Percentiles rank a stretch among this genome's conserved stretches.
Evolutionary conservation across 2,113 vertebrate genomes (phyloP).

Genomic region (Apteryx mantelli): DNA sequence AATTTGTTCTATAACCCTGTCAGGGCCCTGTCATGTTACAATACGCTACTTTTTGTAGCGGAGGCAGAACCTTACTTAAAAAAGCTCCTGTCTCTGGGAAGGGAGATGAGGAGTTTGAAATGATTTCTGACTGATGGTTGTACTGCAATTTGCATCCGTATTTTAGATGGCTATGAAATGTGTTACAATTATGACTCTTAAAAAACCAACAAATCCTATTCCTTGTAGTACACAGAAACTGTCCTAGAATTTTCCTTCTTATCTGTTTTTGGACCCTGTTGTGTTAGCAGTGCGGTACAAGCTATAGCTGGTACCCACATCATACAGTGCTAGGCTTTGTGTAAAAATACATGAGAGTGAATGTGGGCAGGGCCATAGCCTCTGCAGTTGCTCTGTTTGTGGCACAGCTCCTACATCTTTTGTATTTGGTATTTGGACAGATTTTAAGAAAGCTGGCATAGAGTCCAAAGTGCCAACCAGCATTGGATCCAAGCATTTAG

Average conservation of each 20-base stretch:
- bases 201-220: background rate
- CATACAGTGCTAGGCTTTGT: conserved; percentile 37
- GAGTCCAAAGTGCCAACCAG: background rate
- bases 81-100: background rate
- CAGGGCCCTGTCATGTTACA: background rate
- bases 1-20: background rate
- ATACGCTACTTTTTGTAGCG: background rate
- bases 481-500: background rate
- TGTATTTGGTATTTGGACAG: background rate
- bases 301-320: conserved; percentile 39
- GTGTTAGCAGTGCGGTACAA: conserved; percentile 4
- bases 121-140: background rate
- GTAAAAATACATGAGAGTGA: conserved; percentile 21
- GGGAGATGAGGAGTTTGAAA: background rate
- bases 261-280: conserved; percentile 31
- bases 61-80: background rate
- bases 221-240: background rate
- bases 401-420: conserved; percentile 40
- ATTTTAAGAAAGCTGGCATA: conserved; percentile 31
- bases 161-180: background rate
- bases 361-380: background rate
- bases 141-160: background rate
- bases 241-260: conserved; percentile 33
- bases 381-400: conserved; percentile 67
- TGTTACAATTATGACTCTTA: background rate